Base-by-base conservation (phyloP, 2,888 invertebrate genomes). In the Blera fallax region DNA sequence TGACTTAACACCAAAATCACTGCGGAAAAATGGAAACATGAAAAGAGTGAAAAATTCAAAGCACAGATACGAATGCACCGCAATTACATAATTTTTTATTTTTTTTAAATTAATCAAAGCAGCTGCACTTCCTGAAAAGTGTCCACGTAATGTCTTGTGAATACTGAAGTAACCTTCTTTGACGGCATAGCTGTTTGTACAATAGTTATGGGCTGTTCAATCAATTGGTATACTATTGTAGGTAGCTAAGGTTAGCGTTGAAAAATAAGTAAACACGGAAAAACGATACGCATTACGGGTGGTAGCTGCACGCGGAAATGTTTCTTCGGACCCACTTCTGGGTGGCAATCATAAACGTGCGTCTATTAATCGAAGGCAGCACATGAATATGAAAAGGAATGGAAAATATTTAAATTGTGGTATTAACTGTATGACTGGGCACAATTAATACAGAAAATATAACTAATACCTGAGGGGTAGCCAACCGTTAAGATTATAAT, bases 201-300 rank as follows among this genome's bases (percentile, higher is more conserved):
- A 6, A n/a, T 27, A 50, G 43, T 16, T 40, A 58, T 32, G 37
- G 45, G 56, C 16, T 34, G 48, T 29, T 56, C 29, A 72, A 65
- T 65, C 65, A 48, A 65, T 72, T 58, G 64, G 56, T 32, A 48
- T 40, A 11, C n/a, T 3, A n/a, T 27, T 43, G 3, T 14, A n/a
- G 10, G n/a, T 21, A 64, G 7, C 6, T n/a, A 14, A 24, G 34
- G 54, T 45, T 29, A 11, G 58, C 56, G 72, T 58, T 79, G 73
- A 56, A 58, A 56, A 72, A 50, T 72, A 67, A 52, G 18, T 83
- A 78, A 84, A 84, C 64, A 74, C 79, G 84, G 79, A 84, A 84
- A 60, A 84, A 69, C 64, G 74, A 84, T 74, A 84, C 79, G 84
- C 79, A 84, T 79, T 79, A 84, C 64, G 74, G 84, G 79, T 79